A percentile compares a stretch with the other conserved stretches of the same genome.
Conservation (phyloP, 1,140 invertebrate species). For the Lepeophtheirus salmonis region DNA sequence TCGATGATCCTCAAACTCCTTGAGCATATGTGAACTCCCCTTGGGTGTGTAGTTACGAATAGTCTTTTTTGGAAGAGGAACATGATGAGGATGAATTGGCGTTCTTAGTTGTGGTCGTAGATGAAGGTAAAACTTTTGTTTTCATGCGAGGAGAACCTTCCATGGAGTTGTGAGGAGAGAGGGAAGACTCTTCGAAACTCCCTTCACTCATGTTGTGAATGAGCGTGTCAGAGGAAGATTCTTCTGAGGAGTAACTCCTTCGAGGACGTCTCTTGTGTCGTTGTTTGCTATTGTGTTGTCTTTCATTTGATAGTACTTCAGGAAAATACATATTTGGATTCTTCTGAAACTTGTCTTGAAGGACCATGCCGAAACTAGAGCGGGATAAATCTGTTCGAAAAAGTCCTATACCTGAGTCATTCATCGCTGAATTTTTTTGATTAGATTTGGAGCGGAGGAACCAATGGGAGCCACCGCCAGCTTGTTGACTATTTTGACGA, state of each 20-base stretch:
- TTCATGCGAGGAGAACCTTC: conserved; percentile 10
- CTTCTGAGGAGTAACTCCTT: no score
- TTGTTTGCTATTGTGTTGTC: no score
- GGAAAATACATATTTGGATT: conserved; percentile 17
- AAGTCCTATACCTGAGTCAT: background rate
- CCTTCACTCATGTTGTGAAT: conserved; percentile 17
- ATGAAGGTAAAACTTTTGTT: background rate
- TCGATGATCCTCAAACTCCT: conserved; percentile 5
- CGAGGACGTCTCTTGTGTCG: no score
- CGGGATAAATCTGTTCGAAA: background rate
- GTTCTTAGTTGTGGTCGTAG: background rate
- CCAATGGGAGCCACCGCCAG: background rate
- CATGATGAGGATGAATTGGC: background rate
- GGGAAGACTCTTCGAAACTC: conserved; percentile 14
- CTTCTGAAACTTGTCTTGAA: conserved; percentile 16
- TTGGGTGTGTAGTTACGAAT: conserved; percentile 16
- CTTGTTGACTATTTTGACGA: background rate
- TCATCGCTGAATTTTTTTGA: no score
- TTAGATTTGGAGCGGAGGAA: background rate
- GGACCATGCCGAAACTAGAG: conserved; percentile 9
- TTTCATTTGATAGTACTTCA: background rate
- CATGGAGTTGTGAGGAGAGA: conserved; percentile 11
- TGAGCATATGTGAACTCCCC: conserved; percentile 4
- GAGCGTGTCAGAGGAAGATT: conserved; percentile 6
- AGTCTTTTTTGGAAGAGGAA: conserved; percentile 11